These are phyloP conservation scores for Ptilorrhoa leucosticta DNA, from an alignment of 2,113 vertebrate species.

Conservation along the genomic window DNA sequence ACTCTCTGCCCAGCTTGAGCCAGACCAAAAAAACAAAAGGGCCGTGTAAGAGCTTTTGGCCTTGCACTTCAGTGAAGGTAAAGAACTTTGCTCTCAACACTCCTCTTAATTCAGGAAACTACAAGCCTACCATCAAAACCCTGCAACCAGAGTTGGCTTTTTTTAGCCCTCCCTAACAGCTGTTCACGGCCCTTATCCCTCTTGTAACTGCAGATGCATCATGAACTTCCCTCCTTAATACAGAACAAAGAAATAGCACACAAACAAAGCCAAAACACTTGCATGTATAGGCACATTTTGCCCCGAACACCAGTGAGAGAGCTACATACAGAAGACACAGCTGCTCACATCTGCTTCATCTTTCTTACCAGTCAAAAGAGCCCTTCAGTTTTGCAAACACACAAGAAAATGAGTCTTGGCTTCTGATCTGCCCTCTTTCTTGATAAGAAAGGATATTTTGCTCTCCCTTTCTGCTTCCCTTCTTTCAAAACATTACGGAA, in stretches of 20 bases:
- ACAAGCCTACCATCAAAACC: not conserved
- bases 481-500: not conserved
- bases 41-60: not conserved
- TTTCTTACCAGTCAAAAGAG: not conserved
- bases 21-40: not conserved
- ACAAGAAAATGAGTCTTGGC: not conserved
- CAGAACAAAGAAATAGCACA: not conserved
- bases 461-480: not conserved
- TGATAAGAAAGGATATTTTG: not conserved
- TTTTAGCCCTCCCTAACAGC: rapidly evolving
- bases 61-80: not conserved
- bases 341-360: not conserved
- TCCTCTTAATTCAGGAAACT: not conserved
- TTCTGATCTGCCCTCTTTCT: not conserved
- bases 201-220: not conserved
- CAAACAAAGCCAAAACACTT: not conserved
- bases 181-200: not conserved
- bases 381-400: not conserved
- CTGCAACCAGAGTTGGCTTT: not conserved
- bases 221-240: not conserved
- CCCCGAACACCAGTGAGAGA: not conserved
- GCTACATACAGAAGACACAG: not conserved
- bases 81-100: not conserved
- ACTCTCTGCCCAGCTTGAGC: not conserved
- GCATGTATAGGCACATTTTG: not conserved